Evolutionary conservation across 2,888 invertebrate species (phyloP), one percentile per base, ranked within the genome.

Genomic region (Drosophila austrosaltans): DNA sequence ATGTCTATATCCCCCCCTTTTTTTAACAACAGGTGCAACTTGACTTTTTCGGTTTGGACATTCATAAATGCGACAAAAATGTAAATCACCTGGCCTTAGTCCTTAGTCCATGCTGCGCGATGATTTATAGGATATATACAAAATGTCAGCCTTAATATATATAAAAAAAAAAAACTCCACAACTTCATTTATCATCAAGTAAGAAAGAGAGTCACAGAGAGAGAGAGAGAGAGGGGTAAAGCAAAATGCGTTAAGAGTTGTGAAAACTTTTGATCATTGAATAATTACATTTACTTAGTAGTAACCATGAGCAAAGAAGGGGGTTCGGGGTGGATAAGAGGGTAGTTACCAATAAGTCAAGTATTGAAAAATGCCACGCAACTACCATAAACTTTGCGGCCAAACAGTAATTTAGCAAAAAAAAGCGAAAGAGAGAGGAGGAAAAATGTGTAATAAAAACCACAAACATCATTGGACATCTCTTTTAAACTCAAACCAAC

Each of bases 281-380:
- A 90, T 90, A 91, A 91, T 91, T 91, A 87, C 90, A 78, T 80
- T 89, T 86, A 90, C 89, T 90, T 90, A 90, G 89, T 86, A 82
- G 82, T 77, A 76, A 77, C 84, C 78, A 82, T 75, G 70, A 12
- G 22, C 22, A 4, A 42, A 42, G 6, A 16, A 20, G 6, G 25
- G 10, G 36, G 36, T 16, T 16, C 16, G 36, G 1, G 36, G 36
- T 0, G 36, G 10, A 4, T 8, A 36, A 2, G 36, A 8, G 2
- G 10, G 2, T 2, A 36, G 36, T 72, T 60, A 53, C 63, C 69
- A 61, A 78, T 76, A 68, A 73, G 78, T 80, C 87, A 85, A 86
- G 57, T 39, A 57, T 57, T 87, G 48, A 87, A 86, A 86, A 85
- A 87, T 79, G 82, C 81, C 86, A 83, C 79, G 86, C 86, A 87